These are phyloP conservation scores for Conus ventricosus DNA, from an alignment of 1,140 invertebrate species.

Conservation along the genomic window DNA sequence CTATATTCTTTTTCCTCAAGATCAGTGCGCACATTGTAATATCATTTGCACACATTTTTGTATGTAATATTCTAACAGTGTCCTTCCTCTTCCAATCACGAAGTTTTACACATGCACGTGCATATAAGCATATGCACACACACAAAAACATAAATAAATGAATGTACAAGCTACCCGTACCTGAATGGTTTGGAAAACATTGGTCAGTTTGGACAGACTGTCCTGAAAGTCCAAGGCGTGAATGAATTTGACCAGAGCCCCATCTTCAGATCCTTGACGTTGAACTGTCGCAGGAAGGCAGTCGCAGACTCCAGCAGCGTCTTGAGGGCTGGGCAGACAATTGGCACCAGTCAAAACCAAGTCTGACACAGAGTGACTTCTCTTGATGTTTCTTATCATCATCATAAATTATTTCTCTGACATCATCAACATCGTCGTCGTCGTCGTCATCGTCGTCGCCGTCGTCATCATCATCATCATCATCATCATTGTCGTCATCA, in stretches of 20 bases:
- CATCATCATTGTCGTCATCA: neutral
- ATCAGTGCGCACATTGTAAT: too few relatives aligned
- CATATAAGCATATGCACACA: neutral
- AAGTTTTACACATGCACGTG: too few relatives aligned
- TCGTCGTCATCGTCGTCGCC: neutral
- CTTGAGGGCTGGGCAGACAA: conserved; percentile 21
- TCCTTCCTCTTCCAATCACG: too few relatives aligned
- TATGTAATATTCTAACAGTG: too few relatives aligned
- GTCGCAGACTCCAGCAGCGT: conserved; percentile 42
- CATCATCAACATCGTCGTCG: neutral
- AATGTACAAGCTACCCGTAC: conserved; percentile 28
- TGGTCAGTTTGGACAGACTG: conserved; percentile 45
- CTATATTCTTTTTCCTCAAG: too few relatives aligned
- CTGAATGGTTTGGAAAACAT: conserved; percentile 50
- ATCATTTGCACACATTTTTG: too few relatives aligned
- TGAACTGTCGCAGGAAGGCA: conserved; percentile 49
- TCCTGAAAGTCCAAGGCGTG: conserved; percentile 42
- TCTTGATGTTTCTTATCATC: neutral
- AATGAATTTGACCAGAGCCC: conserved; percentile 46
- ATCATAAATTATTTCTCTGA: neutral
- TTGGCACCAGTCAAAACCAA: neutral
- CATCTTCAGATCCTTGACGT: conserved; percentile 48
- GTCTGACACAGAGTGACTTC: neutral
- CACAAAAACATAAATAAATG: neutral
- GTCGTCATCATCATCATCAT: neutral